These are phyloP conservation scores for Pampusana beccarii DNA, from an alignment of 2,113 vertebrate genomes.

Conservation along the genomic window DNA sequence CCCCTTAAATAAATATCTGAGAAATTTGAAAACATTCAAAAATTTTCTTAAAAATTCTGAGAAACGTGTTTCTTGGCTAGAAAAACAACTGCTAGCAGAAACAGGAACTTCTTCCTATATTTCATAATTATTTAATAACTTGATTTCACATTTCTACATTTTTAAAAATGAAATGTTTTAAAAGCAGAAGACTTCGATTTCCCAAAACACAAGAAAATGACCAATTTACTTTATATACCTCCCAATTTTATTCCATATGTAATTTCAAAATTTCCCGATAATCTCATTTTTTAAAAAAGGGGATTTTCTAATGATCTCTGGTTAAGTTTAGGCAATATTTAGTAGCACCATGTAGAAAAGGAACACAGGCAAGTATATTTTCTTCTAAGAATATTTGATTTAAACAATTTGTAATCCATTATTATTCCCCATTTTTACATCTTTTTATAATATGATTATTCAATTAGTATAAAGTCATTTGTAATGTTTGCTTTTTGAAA, in stretches of 20 bases:
- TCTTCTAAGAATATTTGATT: background rate
- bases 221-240: background rate
- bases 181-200: background rate
- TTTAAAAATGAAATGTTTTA: background rate
- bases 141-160: background rate
- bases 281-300: background rate
- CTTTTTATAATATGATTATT: background rate
- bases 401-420: background rate
- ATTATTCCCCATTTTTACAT: background rate
- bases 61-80: background rate
- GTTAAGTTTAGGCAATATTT: background rate
- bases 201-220: background rate
- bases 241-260: background rate
- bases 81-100: background rate
- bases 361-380: background rate
- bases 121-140: background rate
- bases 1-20: accelerated
- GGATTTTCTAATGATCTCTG: background rate
- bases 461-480: background rate
- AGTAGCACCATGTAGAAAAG: background rate
- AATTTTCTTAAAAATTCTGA: background rate
- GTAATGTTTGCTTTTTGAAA: background rate
- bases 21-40: background rate
- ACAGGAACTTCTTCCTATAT: background rate
- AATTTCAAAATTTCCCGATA: background rate